phyloP scores from a whole-genome alignment of 2,888 invertebrate species.

The Zele albiditarsus region DNA sequence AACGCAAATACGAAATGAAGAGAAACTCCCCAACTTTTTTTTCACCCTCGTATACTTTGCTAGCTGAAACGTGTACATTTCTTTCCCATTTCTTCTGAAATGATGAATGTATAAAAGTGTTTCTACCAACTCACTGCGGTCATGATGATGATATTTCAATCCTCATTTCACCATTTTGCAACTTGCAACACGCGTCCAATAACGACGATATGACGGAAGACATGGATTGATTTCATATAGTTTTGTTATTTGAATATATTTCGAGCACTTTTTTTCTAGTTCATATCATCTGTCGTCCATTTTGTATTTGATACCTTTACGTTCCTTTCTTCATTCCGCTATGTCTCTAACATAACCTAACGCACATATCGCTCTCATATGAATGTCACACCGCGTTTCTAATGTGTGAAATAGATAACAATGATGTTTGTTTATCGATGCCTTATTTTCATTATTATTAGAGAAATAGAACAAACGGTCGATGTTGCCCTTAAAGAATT shows the following conservation, averaged over 20 bases:
- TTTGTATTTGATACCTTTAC: neutral
- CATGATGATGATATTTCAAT: slow-evolving; percentile 31
- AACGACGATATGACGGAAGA: neutral
- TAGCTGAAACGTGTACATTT: too few species aligned
- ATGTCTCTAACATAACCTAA: slow-evolving; percentile 3
- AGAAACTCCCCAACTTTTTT: too few species aligned
- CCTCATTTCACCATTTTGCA: neutral
- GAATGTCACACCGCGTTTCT: neutral
- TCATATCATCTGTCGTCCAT: slow-evolving; percentile 17
- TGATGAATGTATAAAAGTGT: neutral
- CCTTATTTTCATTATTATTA: too few species aligned
- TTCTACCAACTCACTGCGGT: slow-evolving; percentile 39
- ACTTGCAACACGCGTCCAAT: neutral
- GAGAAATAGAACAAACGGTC: too few species aligned
- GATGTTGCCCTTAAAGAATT: too few species aligned
- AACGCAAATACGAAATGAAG: neutral
- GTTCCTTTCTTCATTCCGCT: neutral
- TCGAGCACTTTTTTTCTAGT: slow-evolving; percentile 7
- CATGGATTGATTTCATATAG: neutral
- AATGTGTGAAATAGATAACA: neutral
- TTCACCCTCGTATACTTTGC: too few species aligned
- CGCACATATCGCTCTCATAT: neutral
- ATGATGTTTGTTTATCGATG: neutral
- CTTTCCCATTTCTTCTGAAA: neutral
- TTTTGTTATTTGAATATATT: neutral